A percentile compares a stretch with the other conserved stretches of the same genome.
Evolutionary conservation across 2,888 invertebrate species (phyloP).

Genomic region (Noctua comes): DNA sequence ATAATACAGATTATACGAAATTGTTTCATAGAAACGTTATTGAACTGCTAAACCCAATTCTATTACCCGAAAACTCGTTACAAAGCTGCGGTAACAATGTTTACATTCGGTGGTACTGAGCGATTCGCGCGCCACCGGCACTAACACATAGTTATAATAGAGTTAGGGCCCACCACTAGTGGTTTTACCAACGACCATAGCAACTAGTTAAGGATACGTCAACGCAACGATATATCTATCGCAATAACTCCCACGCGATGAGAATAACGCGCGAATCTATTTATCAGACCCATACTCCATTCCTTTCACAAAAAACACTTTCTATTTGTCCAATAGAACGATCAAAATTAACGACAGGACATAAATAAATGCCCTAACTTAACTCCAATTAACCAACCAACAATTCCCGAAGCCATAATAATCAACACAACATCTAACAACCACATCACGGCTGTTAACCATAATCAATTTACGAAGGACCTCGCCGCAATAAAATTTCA

Average conservation of each 20-base stretch:
- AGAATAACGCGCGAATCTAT: conserved; percentile 13
- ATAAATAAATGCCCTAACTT: conserved; percentile 32
- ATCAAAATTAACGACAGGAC: conserved; percentile 28
- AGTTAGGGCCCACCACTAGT: conserved; percentile 10
- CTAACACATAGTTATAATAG: conserved; percentile 14
- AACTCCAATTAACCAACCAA: conserved; percentile 34
- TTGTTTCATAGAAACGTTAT: neutral
- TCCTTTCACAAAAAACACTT: neutral
- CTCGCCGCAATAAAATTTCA: conserved; percentile 56
- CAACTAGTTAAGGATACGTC: conserved; percentile 30
- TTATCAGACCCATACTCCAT: neutral
- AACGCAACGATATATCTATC: neutral
- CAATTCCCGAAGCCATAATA: conserved; percentile 32
- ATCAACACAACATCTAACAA: conserved; percentile 37
- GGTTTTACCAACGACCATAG: conserved; percentile 21
- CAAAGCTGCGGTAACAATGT: conserved; percentile 43
- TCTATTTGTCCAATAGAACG: neutral
- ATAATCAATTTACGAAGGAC: conserved; percentile 60
- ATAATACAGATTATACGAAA: neutral
- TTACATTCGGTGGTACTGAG: conserved; percentile 43
- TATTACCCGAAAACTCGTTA: conserved; percentile 11
- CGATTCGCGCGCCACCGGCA: conserved; percentile 34
- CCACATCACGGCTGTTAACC: conserved; percentile 24
- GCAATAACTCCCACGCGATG: neutral
- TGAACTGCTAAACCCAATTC: conserved; percentile 9